Percentiles rank a stretch among this genome's conserved stretches.
Evolutionary conservation across 2,888 invertebrate species (phyloP).

Genomic region (Metallyticus violacea): DNA sequence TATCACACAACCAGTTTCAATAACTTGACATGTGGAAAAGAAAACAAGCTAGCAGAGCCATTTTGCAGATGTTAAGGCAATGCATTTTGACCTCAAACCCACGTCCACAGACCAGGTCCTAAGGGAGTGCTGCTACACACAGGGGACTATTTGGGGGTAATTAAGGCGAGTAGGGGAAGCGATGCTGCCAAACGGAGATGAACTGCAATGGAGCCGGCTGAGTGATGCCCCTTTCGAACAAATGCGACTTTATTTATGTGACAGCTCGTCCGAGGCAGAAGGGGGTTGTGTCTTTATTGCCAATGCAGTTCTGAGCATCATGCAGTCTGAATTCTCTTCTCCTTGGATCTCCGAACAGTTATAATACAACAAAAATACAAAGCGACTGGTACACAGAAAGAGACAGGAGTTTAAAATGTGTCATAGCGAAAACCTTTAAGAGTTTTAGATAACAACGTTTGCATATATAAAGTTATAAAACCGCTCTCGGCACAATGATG

Average conservation of each 20-base stretch:
- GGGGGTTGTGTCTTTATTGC: background rate
- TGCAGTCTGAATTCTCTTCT: too few relatives aligned
- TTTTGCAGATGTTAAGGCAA: background rate
- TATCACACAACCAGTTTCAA: too few relatives aligned
- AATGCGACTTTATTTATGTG: background rate
- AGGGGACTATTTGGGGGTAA: background rate
- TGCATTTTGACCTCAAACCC: background rate
- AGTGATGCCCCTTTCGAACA: background rate
- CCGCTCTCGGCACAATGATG: too few relatives aligned
- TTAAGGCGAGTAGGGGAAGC: background rate
- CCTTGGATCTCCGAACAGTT: too few relatives aligned
- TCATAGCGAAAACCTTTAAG: too few relatives aligned
- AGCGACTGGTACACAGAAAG: too few relatives aligned
- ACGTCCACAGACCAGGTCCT: background rate
- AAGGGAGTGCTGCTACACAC: background rate
- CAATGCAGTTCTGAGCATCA: background rate
- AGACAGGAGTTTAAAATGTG: too few relatives aligned
- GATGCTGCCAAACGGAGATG: background rate
- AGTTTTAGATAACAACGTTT: too few relatives aligned
- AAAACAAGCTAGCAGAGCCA: background rate
- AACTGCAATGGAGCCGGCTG: background rate
- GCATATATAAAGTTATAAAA: too few relatives aligned
- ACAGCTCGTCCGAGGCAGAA: background rate
- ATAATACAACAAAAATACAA: too few relatives aligned
- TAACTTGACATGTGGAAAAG: background rate